A percentile compares a stretch with the other conserved stretches of the same genome.
Evolutionary conservation across 2,113 vertebrate genomes (phyloP).

Genomic region (Indri indri): DNA sequence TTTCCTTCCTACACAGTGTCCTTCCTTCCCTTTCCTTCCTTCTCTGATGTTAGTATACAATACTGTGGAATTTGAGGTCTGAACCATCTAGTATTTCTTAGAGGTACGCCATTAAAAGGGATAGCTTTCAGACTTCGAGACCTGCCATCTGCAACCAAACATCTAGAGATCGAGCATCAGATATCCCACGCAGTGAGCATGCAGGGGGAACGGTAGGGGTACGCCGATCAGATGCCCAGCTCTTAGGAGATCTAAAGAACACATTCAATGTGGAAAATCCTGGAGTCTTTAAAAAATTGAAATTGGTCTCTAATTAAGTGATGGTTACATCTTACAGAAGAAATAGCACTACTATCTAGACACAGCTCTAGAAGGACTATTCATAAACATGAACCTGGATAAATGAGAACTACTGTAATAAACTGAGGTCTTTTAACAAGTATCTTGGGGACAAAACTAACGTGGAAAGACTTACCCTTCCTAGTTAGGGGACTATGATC

Average conservation of each 20-base stretch:
- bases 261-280: neutral
- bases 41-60: neutral
- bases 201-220: neutral
- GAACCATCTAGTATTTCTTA: neutral
- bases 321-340: neutral
- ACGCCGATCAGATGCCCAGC: neutral
- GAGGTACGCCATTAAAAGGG: neutral
- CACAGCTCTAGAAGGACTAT: neutral
- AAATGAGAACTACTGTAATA: neutral
- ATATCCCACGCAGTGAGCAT: neutral
- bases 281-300: neutral
- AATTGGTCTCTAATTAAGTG: neutral
- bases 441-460: neutral
- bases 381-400: neutral
- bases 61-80: neutral
- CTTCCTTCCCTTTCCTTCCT: neutral
- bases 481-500: neutral
- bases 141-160: neutral
- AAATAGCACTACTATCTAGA: neutral
- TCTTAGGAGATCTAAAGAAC: neutral
- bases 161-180: neutral
- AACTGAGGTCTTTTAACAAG: slow-evolving; percentile 2
- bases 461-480: neutral
- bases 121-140: neutral
- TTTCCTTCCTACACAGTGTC: neutral